A percentile compares a stretch with the other conserved stretches of the same genome.
Evolutionary conservation across 2,113 vertebrate species (phyloP).

Genomic region (Neogobius melanostomus): DNA sequence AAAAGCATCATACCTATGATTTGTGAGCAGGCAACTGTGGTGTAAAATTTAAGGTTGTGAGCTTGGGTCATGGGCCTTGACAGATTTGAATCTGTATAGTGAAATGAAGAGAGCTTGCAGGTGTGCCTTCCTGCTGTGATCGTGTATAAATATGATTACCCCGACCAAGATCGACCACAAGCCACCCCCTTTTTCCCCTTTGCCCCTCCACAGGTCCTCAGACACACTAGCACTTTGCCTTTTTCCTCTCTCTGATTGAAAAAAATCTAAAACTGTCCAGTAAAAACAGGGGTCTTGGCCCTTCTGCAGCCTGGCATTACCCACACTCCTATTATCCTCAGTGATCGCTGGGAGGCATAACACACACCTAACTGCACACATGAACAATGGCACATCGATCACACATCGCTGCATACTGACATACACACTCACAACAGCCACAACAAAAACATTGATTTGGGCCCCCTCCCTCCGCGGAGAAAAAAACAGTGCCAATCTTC

Average conservation of each 20-base stretch:
- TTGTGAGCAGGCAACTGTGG: not conserved
- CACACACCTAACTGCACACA: conserved; percentile 29
- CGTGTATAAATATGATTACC: conserved; percentile 44
- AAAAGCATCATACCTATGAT: conserved; percentile 6
- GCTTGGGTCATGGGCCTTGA: not conserved
- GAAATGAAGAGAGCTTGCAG: not conserved
- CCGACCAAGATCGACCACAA: conserved; percentile 24
- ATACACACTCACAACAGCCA: conserved; percentile 30
- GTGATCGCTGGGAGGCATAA: conserved; percentile 57
- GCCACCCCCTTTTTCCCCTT: conserved; percentile 11
- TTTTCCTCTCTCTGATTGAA: conserved; percentile 72
- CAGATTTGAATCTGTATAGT: conserved; percentile 6
- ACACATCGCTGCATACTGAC: conserved; percentile 64
- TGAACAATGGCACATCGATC: conserved; percentile 60
- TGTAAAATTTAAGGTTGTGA: not conserved
- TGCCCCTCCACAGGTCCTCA: conserved; percentile 44
- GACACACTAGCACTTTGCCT: conserved; percentile 60
- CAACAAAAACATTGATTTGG: conserved; percentile 98
- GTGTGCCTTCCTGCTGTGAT: conserved; percentile 15
- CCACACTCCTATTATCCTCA: conserved; percentile 65
- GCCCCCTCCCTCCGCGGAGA: conserved; percentile 82
- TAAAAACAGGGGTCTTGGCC: conserved; percentile 66
- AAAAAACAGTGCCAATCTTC: conserved; percentile 98
- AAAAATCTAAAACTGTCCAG: conserved; percentile 68
- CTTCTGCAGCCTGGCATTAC: conserved; percentile 70